Base-by-base conservation (phyloP, 2,113 vertebrate genomes). In the Calidris pugnax region DNA sequence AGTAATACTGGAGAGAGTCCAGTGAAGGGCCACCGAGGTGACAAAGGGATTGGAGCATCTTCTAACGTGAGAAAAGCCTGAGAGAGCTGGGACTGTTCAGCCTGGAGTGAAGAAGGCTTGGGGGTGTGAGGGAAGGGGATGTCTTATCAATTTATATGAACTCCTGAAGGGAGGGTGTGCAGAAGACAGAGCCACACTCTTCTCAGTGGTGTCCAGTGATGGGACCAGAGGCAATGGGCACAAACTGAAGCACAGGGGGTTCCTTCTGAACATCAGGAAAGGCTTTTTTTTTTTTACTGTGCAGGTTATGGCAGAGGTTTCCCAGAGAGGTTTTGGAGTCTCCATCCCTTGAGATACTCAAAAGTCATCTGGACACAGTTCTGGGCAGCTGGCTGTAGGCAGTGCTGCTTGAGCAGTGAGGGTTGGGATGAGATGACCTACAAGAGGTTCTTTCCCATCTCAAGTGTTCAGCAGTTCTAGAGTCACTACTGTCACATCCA, bases 81-180 rank as follows among this genome's bases (percentile, higher is more conserved):
- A 28, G 41, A 28, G 28, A 23, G 10, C 27, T 74, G 39, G 48
- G 33, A 32, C 28, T 39, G 28, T 51, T 63, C 22, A 41, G 35
- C 75, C 21, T 51, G 59, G 45, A 39, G 47, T 20, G 35, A 39
- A 78, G 59, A 3, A 0, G 3, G 21, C 21, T 53, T 1, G 5
- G 56, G 37, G 6, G 0, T 3, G 19, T 60, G 22, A 14, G 7
- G 5, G 8, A 6, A 7, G 26, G 18, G 28, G 7, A 8, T 59
- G 41, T 60, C 19, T 41, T 60, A 37, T 4, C 7, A 2, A 26
- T 23, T 15, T 30, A 18, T 71, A 22, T 51, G 33, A 72, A 59
- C 16, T 41, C 28, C n/a, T 39, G 55, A 39, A 33, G 27, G 26
- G 15, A 48, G 20, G 37, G 13, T 64, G 23, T 27, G 30, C 51